phyloP scores from a whole-genome alignment of 2,797 vertebrate species.

The Crocodylus rhombifer region DNA sequence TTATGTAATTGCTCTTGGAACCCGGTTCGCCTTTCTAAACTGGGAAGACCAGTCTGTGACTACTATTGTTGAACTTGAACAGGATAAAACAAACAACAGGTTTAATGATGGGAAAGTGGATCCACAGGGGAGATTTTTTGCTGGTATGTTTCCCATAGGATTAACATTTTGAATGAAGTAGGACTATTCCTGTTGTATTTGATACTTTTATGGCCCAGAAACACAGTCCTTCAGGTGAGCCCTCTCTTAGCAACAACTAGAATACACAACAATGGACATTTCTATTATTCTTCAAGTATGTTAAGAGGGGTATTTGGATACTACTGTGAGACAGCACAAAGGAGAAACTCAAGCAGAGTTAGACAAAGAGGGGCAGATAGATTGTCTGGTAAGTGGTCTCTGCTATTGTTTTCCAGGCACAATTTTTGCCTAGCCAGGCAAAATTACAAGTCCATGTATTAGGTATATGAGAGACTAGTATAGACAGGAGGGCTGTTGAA shows the following conservation, averaged over 20 bases:
- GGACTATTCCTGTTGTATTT: neutral
- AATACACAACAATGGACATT: accelerated
- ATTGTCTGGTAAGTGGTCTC: neutral
- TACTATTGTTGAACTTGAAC: slow-evolving; percentile 44
- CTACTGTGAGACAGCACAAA: neutral
- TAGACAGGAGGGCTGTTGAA: neutral
- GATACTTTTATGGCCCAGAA: neutral
- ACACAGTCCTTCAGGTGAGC: neutral
- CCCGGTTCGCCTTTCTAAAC: slow-evolving; percentile 73
- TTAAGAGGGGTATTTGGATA: neutral
- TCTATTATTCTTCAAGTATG: neutral
- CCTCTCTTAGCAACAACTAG: accelerated
- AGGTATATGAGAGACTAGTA: accelerated
- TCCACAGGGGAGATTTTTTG: slow-evolving; percentile 77
- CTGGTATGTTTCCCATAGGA: slow-evolving; percentile 66
- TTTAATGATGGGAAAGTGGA: slow-evolving; percentile 82
- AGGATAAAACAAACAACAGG: slow-evolving; percentile 73
- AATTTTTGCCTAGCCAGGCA: neutral
- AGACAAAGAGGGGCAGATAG: neutral
- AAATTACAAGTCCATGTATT: neutral
- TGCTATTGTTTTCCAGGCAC: neutral
- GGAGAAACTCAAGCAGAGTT: neutral
- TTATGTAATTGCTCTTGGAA: slow-evolving; percentile 70
- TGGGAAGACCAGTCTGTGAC: slow-evolving; percentile 63
- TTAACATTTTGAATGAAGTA: neutral